A percentile compares a stretch with the other conserved stretches of the same genome.
Evolutionary conservation across 2,888 invertebrate species (phyloP).

Genomic region (Thysanoteuthis rhombus): DNA sequence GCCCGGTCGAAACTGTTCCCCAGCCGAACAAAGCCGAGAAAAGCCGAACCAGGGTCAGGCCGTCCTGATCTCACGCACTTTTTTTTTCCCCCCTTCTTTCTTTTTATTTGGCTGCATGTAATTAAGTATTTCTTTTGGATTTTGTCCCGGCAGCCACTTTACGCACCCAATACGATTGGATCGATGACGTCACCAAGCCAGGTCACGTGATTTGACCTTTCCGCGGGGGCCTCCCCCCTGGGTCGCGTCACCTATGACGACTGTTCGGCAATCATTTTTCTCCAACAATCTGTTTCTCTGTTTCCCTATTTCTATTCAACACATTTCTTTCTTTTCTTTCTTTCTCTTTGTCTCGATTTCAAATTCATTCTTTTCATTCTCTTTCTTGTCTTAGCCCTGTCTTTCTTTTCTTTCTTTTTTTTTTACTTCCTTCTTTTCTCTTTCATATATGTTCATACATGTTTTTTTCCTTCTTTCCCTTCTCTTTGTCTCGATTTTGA

Average conservation of each 20-base stretch:
- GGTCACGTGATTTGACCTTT: background rate
- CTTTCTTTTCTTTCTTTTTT: background rate
- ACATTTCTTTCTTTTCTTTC: background rate
- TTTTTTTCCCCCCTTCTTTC: background rate
- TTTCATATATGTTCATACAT: background rate
- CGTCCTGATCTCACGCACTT: background rate
- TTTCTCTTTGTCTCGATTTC: background rate
- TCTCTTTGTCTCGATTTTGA: no score
- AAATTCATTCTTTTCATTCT: background rate
- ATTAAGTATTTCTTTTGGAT: background rate
- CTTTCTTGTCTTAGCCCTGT: background rate
- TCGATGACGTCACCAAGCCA: background rate
- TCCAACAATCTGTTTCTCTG: background rate
- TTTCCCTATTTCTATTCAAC: background rate
- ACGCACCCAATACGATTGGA: background rate
- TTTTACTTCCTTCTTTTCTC: background rate
- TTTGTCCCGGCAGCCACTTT: background rate
- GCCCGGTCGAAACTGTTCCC: background rate
- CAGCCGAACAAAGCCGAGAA: conserved; percentile 1
- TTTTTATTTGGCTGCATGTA: background rate
- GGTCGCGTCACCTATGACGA: background rate
- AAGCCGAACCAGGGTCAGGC: background rate
- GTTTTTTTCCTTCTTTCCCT: no score
- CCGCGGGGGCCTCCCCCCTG: no score
- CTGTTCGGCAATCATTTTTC: background rate